A percentile compares a stretch with the other conserved stretches of the same genome.
Evolutionary conservation across 2,113 vertebrate genomes (phyloP).

Genomic region (Scortum barcoo): DNA sequence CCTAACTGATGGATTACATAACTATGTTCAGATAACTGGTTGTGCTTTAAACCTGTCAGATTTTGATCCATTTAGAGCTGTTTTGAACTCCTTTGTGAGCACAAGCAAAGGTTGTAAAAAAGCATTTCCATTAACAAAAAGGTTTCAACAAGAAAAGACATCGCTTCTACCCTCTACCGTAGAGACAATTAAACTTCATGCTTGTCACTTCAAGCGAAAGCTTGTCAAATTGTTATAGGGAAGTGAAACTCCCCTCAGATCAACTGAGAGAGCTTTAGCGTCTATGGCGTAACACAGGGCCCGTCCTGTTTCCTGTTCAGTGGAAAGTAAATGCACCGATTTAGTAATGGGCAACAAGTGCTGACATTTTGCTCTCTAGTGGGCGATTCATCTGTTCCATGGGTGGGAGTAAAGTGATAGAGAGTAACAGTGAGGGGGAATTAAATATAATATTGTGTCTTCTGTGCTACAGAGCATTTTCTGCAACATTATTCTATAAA

Average conservation of each 20-base stretch:
- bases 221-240: conserved; percentile 11
- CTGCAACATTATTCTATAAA: neutral
- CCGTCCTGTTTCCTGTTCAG: conserved; percentile 64
- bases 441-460: neutral
- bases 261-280: neutral
- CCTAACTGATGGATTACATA: neutral
- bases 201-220: conserved; percentile 10
- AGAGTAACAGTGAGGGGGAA: neutral
- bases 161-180: neutral
- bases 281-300: conserved; percentile 38
- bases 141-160: neutral
- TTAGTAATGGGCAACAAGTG: conserved; percentile 49
- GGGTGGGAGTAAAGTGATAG: conserved; percentile 53
- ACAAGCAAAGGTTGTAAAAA: neutral
- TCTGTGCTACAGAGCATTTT: neutral
- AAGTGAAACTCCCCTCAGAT: conserved; percentile 59
- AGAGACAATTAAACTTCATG: neutral
- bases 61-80: neutral
- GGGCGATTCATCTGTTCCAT: conserved; percentile 64
- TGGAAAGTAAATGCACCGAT: conserved; percentile 65
- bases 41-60: too few species aligned
- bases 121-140: neutral
- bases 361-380: conserved; percentile 61
- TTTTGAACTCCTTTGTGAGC: neutral
- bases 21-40: neutral